phyloP scores from a whole-genome alignment of 1,140 invertebrate species.

The Dendroctonus valens region DNA sequence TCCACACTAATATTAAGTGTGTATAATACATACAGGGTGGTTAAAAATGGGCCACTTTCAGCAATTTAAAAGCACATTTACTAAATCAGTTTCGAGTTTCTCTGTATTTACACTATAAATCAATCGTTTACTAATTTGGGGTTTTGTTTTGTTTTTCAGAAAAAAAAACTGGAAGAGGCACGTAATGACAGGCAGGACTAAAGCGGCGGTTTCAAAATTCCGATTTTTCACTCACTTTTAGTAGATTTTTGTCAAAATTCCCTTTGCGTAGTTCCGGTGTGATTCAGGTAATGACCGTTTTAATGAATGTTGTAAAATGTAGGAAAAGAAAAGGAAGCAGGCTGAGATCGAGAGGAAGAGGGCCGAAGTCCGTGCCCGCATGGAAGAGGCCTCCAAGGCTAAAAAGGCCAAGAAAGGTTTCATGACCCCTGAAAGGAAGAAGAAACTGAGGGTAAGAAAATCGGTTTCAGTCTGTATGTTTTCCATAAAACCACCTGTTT shows the following conservation, averaged over 20 bases:
- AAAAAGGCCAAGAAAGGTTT: conserved; percentile 98
- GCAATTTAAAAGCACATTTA: no score
- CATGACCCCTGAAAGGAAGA: conserved; percentile 98
- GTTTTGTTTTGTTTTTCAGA: conserved; percentile 53
- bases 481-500: background rate
- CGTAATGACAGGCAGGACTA: conserved; percentile 47
- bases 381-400: conserved; percentile 92
- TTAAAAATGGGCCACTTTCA: no score
- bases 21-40: no score
- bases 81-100: no score
- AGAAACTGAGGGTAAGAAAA: conserved; percentile 88
- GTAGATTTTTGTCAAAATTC: conserved; percentile 11
- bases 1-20: no score
- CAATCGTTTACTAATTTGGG: conserved; percentile 18
- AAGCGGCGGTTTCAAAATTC: background rate
- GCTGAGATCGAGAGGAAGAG: conserved; percentile 91
- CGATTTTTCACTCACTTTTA: conserved; percentile 4
- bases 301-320: conserved; percentile 28
- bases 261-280: background rate
- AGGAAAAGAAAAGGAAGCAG: conserved; percentile 94
- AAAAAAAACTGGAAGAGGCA: conserved; percentile 61
- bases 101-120: no score
- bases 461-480: background rate
- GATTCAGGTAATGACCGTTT: background rate
- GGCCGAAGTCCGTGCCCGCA: conserved; percentile 91